A percentile compares a stretch with the other conserved stretches of the same genome.
Conservation (phyloP, 2,888 invertebrate species). For the Cerastis rubricosa region DNA sequence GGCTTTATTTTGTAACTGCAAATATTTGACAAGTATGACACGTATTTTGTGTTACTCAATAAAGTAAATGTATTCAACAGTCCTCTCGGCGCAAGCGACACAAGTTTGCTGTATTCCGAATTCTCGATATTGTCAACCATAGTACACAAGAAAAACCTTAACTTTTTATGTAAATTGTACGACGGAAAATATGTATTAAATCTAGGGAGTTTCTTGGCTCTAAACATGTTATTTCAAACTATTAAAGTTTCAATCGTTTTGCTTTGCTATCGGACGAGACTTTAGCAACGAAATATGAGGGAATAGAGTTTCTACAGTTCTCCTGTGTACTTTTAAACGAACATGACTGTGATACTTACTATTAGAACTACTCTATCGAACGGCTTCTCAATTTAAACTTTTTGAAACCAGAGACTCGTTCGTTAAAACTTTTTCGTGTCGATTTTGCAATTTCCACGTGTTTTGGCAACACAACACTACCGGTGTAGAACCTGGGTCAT, state of each 20-base stretch:
- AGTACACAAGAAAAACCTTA: slow-evolving; percentile 15
- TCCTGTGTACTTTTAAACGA: slow-evolving; percentile 15
- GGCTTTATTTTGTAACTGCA: slow-evolving; percentile 30
- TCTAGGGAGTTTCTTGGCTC: slow-evolving; percentile 26
- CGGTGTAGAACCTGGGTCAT: background rate
- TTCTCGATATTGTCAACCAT: slow-evolving; percentile 1
- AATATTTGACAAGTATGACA: slow-evolving; percentile 44
- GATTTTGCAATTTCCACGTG: slow-evolving; percentile 6
- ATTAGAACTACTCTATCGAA: slow-evolving; percentile 12
- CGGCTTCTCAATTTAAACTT: slow-evolving; percentile 18
- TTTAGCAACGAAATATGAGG: slow-evolving; percentile 12
- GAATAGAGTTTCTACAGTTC: slow-evolving; percentile 21
- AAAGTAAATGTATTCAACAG: slow-evolving; percentile 48
- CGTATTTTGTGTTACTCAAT: slow-evolving; percentile 46
- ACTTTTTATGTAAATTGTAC: slow-evolving; percentile 47
- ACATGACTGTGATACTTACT: background rate
- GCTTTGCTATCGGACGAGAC: slow-evolving; percentile 30
- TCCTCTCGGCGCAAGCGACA: slow-evolving; percentile 4
- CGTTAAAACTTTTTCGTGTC: slow-evolving; percentile 20
- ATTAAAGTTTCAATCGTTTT: slow-evolving; percentile 53
- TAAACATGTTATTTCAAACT: slow-evolving; percentile 42
- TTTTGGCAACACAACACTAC: slow-evolving; percentile 9
- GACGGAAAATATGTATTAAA: slow-evolving; percentile 41
- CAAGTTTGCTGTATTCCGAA: slow-evolving; percentile 27
- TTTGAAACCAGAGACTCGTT: slow-evolving; percentile 4